Evolutionary conservation across 2,888 invertebrate species (phyloP), one percentile per base, ranked within the genome.

Genomic region (Drosophila sordidula): DNA sequence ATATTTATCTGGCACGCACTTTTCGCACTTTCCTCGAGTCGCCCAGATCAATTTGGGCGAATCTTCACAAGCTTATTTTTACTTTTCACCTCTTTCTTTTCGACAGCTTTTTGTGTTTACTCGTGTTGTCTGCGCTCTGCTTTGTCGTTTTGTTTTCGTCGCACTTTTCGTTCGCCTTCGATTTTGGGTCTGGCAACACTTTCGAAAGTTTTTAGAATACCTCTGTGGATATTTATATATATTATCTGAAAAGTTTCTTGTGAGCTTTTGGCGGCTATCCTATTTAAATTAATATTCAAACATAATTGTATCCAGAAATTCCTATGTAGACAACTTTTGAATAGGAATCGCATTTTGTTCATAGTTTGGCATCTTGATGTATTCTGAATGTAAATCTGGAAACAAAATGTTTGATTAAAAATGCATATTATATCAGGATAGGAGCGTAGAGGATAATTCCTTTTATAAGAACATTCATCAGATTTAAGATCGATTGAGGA

Each of bases 131-230:
- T 59, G 45, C 51, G 46, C 41, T 63, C 11, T 47, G 64, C 38
- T 64, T 75, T 77, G 44, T 45, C 45, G 47, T 73, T 82, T 82
- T 79, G 74, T 80, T 79, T 69, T 75, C 70, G 66, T 85, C 72
- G 56, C 73, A 66, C 32, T 44, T 57, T 81, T 81, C 76, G 70
- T 46, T 42, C 36, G 26, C 6, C 51, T 67, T 45, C 42, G 29
- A 6, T 26, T 41, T 73, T 36, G 1, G 11, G 12, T 49, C 55
- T 83, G 83, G 83, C 83, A 83, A 85, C 62, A 25, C 63, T 63
- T 49, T 34, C 11, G 8, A 36, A 70, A 80, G 72, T 78, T 84
- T 74, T 76, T 6, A 8, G 12, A 49, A 64, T 55, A 32, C 32
- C 36, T 16, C 16, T 9, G 1, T 29, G 6, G 18, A 56, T 14